Base-by-base conservation (phyloP, 2,113 vertebrate genomes). In the Osmerus eperlanus region DNA sequence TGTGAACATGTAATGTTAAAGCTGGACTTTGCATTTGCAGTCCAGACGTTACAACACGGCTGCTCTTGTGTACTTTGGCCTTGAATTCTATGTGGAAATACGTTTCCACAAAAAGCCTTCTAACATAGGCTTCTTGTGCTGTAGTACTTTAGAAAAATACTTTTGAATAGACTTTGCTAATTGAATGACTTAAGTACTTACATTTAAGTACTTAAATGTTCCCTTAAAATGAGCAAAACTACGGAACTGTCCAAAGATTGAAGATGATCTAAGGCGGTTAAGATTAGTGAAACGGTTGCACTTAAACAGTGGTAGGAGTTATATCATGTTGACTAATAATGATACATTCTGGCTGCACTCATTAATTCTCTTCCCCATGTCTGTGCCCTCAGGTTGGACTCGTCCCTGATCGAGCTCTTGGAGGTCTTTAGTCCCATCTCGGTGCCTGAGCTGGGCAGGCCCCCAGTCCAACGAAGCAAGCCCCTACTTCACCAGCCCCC, bases 371-470 rank as follows among this genome's bases (percentile, higher is more conserved):
- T 12, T 12, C 9, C 41, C 41, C 41, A 47, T 47, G 41, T 47
- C 41, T 7, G 9, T 47, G 41, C 41, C 63, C 68, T 1, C 68
- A 98, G 97, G 83, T 92, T 91, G 0, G 89, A 96, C 76, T 81
- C 93, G 1, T 94, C 93, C 76, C 79, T 95, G 66, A 85, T 92
- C 65, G 93, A 96, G 68, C 83, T 97, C 81, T 83, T 96, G 81
- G 92, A 94, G 67, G 89, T 92, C 41, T 78, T 96, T 74, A 95
- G 91, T 81, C 94, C 92, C 0, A 14, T 89, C 11, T 85, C 91
- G 28, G 77, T 83, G 11, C 23, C 67, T 1, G 77, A 81, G 68
- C 78, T 59, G 60, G 68, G 56, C 76, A 84, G 71, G 64, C 29
- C 19, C 7, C 68, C 77, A 8, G 52, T 63, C 53, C 76, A 21